Percentiles rank a stretch among this genome's conserved stretches.
These are phyloP conservation scores for Bos taurus DNA, from an alignment of 2,113 vertebrate genomes.

Conservation along the genomic window ARS-UCD2.0 NC_037354.1:5705001-5705500, in stretches of 20 bases:
- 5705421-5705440: background rate
- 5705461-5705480: background rate
- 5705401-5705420: background rate
- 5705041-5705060: background rate
- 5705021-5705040: background rate
- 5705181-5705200: background rate
- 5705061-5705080: background rate
- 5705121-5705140: background rate
- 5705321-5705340: background rate
- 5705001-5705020: background rate
- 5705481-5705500: background rate
- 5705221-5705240: background rate
- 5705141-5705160: background rate
- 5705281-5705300: background rate
- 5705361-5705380: background rate
- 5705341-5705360: background rate
- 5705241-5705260: background rate
- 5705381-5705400: background rate
- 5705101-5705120: background rate
- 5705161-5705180: background rate
- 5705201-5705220: background rate
- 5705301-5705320: background rate
- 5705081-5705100: background rate
- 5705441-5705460: background rate
- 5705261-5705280: background rate